Conservation (phyloP, 2,888 invertebrate genomes). For the Amiota mariae region DNA sequence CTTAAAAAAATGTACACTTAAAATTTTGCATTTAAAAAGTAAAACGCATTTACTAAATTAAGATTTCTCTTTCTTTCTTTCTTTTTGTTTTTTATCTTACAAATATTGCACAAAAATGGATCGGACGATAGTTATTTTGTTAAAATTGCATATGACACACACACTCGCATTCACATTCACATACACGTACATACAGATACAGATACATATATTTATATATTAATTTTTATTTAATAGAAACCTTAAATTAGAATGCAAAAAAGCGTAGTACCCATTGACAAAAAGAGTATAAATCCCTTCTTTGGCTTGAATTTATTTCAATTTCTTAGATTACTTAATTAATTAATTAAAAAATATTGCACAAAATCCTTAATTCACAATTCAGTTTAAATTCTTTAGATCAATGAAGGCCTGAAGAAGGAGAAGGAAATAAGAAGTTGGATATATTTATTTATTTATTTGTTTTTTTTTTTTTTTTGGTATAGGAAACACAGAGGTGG, state of each 20-base stretch:
- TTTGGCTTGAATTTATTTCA: background rate
- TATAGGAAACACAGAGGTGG: too few species aligned
- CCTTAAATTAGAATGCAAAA: background rate
- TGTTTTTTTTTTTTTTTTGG: too few species aligned
- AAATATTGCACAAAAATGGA: conserved; percentile 69
- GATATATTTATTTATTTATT: too few species aligned
- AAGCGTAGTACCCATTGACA: conserved; percentile 19
- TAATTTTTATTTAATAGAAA: conserved; percentile 12
- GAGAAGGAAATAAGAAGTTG: too few species aligned
- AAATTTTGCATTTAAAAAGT: too few species aligned
- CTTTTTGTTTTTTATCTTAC: conserved; percentile 55
- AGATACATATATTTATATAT: conserved; percentile 61
- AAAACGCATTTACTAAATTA: conserved; percentile 47
- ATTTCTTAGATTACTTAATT: too few species aligned
- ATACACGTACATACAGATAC: conserved; percentile 55
- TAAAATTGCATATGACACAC: conserved; percentile 47
- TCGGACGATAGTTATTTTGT: conserved; percentile 63
- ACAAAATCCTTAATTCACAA: conserved; percentile 19
- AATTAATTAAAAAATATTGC: conserved; percentile 43
- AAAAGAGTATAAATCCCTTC: conserved; percentile 14
- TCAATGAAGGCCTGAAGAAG: too few species aligned
- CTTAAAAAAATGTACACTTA: conserved; percentile 56
- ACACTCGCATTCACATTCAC: too few species aligned
- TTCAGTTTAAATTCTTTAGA: conserved; percentile 29
- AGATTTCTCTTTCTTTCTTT: conserved; percentile 38